These are phyloP conservation scores for Ammodytes marinus DNA, from an alignment of 2,113 vertebrate species.

Conservation along the genomic window DNA sequence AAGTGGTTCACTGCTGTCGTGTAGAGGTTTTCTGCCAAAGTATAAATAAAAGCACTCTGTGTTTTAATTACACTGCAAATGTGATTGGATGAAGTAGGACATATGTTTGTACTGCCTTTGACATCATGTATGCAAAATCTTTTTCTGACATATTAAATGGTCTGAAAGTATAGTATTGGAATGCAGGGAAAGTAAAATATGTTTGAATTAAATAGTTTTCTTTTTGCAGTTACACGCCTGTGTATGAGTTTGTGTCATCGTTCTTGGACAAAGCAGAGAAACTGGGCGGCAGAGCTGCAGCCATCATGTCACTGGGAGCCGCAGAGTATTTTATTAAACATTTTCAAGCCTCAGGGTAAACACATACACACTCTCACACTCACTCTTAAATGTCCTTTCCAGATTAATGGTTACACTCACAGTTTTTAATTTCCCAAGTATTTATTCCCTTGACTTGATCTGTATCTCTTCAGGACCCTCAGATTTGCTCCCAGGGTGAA, in stretches of 20 bases:
- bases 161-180: no score
- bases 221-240: slow-evolving; percentile 80
- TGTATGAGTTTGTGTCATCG: slow-evolving; percentile 78
- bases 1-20: no score
- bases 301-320: slow-evolving; percentile 87
- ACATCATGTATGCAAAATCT: no score
- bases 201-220: not conserved
- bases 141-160: no score
- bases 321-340: slow-evolving; percentile 82
- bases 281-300: slow-evolving; percentile 80
- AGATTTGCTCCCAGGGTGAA: slow-evolving; percentile 3
- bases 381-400: not conserved
- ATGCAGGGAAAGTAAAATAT: no score
- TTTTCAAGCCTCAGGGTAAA: slow-evolving; percentile 76
- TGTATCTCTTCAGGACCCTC: slow-evolving; percentile 28
- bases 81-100: no score
- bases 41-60: no score
- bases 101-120: no score
- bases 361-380: slow-evolving; percentile 2
- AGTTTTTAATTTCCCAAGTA: not conserved
- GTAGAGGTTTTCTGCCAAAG: no score
- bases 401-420: not conserved
- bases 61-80: no score
- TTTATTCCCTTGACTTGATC: not conserved
- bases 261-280: slow-evolving; percentile 84